These are phyloP conservation scores for Mirounga angustirostris DNA, from an alignment of 2,113 vertebrate genomes.

Conservation along the genomic window DNA sequence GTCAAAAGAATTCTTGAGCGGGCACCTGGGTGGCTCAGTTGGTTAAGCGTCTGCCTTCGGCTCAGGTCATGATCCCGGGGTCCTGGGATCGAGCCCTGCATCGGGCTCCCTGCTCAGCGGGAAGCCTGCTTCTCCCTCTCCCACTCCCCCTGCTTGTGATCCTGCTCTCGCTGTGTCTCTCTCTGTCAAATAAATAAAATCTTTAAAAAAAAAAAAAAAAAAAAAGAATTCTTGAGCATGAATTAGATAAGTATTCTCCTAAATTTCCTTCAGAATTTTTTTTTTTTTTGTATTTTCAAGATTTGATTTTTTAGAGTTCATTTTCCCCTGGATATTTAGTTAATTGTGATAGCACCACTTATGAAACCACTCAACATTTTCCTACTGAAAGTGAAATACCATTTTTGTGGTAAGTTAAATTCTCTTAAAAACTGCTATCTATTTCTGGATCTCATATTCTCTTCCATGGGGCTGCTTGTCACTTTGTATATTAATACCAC, in stretches of 20 bases:
- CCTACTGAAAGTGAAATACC: not conserved
- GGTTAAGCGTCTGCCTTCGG: too few species aligned
- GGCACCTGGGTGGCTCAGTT: too few species aligned
- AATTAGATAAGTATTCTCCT: not conserved
- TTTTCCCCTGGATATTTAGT: not conserved
- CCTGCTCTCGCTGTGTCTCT: too few species aligned
- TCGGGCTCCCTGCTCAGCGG: too few species aligned
- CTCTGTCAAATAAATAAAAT: too few species aligned
- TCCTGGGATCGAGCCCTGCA: too few species aligned
- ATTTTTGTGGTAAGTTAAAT: not conserved
- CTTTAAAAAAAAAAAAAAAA: too few species aligned
- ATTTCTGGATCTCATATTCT: not conserved
- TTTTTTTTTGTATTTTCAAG: not conserved
- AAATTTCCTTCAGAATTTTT: not conserved
- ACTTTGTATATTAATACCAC: not conserved
- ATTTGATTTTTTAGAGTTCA: not conserved
- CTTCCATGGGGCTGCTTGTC: not conserved
- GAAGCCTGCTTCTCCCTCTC: too few species aligned
- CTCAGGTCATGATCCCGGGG: too few species aligned
- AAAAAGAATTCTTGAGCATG: not conserved
- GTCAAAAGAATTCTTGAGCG: not conserved
- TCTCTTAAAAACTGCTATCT: not conserved
- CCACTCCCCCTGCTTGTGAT: too few species aligned
- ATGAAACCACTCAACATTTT: not conserved
- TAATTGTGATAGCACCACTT: not conserved